Base-by-base conservation (phyloP, 2,888 invertebrate species). In the Oxyteleia sp. region DNA sequence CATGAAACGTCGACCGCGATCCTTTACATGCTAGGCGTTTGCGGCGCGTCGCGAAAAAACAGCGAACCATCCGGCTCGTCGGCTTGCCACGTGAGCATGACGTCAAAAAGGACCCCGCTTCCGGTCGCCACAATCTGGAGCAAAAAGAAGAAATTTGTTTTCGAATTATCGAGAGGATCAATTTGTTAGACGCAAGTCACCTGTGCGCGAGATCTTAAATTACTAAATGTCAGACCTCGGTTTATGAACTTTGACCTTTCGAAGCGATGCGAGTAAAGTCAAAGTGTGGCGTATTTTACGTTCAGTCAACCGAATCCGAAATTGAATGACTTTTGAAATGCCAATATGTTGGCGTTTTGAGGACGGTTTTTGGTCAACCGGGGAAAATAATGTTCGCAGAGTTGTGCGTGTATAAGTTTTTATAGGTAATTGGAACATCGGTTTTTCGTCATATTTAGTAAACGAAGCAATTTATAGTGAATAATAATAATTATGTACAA, bases 51-150 rank as follows among this genome's bases (percentile, higher is more conserved):
- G 61, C 68, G 61, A 72, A 82, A 72, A 74, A 61, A 26, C 55
- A 74, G 35, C 61, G 82, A 86, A 87, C 88, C 87, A 61, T 82
- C 78, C 63, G 88, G 87, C 87, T 88, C 88, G 69, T 71, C 76
- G 71, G 72, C 81, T 74, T 82, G 80, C 78, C 82, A 85, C 78
- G 71, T 69, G 66, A 68, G 66, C 90, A 90, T 90, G 76, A 86
- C 87, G 71, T 66, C 41, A 66, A 15, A 53, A 43, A n/a, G 18
- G 20, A 10, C 16, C 32, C 64, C 45, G 51, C 55, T 55, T 45
- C 38, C 20, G 43, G 18, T 38, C 29, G 15, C 10, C 47, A 16
- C 13, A 18, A 47, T n/a, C 75, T 75, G 51, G 2, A 71, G 53
- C 32, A 47, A 2, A 35, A 53, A 35, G 18, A 49, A 18, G 35